These are phyloP conservation scores for Atractosteus spatula DNA, from an alignment of 2,113 vertebrate genomes.

Conservation along the genomic window DNA sequence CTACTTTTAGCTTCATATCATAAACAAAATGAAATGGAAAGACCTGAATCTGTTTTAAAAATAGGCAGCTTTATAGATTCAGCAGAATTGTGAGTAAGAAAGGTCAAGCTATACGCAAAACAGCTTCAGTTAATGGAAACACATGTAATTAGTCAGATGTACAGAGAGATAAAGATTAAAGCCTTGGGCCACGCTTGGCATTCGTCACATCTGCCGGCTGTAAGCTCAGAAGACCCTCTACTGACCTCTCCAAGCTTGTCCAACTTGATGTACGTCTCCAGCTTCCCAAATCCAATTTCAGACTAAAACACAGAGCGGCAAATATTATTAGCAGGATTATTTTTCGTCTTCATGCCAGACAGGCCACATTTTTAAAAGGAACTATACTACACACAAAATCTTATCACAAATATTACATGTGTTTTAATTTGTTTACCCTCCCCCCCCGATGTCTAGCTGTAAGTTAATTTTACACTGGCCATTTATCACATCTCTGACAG, in stretches of 20 bases:
- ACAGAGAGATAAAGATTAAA: background rate
- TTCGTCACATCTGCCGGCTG: background rate
- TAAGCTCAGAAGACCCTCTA: slow-evolving; percentile 19
- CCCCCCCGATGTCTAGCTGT: slow-evolving; percentile 16
- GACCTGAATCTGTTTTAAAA: too few relatives aligned
- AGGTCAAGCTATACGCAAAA: too few relatives aligned
- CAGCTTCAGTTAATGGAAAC: background rate
- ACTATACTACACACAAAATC: slow-evolving; percentile 1
- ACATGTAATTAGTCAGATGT: background rate
- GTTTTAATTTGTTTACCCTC: slow-evolving; percentile 6
- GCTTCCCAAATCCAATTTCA: slow-evolving; percentile 86
- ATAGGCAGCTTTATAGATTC: too few relatives aligned
- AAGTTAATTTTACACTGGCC: slow-evolving; percentile 30
- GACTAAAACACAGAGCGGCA: slow-evolving; percentile 60
- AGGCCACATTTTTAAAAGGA: slow-evolving; percentile 6
- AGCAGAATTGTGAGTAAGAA: too few relatives aligned
- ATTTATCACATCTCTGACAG: slow-evolving; percentile 38
- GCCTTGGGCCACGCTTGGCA: too few relatives aligned
- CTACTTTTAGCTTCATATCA: too few relatives aligned
- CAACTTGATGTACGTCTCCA: slow-evolving; percentile 84
- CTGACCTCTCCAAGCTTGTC: slow-evolving; percentile 83
- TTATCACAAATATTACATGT: slow-evolving; percentile 20
- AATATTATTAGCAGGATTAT: slow-evolving; percentile 19
- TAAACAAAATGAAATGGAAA: too few relatives aligned
- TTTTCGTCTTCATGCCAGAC: background rate